These are phyloP conservation scores for Apodemia mormo DNA, from an alignment of 2,888 invertebrate species.

Conservation along the genomic window DNA sequence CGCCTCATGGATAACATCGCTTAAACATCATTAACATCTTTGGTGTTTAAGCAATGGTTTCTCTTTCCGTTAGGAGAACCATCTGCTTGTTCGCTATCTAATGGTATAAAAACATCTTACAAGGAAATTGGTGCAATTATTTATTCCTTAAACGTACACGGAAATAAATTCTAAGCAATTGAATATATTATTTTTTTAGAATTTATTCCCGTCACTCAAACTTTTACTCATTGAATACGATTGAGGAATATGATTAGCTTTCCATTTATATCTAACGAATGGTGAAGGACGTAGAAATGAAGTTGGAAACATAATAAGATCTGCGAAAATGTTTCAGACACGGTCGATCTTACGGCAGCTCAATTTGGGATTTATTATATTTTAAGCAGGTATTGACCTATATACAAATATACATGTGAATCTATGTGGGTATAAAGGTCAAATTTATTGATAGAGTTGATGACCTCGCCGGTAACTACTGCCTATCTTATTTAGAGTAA, in stretches of 20 bases:
- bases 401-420: neutral
- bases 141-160: too few relatives aligned
- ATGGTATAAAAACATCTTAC: too few relatives aligned
- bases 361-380: neutral
- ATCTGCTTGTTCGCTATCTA: too few relatives aligned
- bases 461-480: too few relatives aligned
- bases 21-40: too few relatives aligned
- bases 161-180: too few relatives aligned
- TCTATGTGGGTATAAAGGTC: neutral
- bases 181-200: neutral
- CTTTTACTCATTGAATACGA: constrained; percentile 12
- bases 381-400: neutral
- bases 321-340: neutral
- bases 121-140: too few relatives aligned
- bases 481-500: too few relatives aligned
- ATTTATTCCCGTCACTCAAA: neutral
- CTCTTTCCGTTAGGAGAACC: too few relatives aligned
- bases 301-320: constrained; percentile 1
- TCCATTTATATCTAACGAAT: constrained; percentile 10
- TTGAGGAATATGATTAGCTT: constrained; percentile 5
- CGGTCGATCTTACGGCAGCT: neutral
- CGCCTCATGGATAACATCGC: too few relatives aligned
- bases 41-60: too few relatives aligned
- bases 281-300: constrained; percentile 13
- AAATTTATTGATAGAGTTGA: neutral